phyloP scores from a whole-genome alignment of 2,113 vertebrate genomes.

The Oplegnathus fasciatus region DNA sequence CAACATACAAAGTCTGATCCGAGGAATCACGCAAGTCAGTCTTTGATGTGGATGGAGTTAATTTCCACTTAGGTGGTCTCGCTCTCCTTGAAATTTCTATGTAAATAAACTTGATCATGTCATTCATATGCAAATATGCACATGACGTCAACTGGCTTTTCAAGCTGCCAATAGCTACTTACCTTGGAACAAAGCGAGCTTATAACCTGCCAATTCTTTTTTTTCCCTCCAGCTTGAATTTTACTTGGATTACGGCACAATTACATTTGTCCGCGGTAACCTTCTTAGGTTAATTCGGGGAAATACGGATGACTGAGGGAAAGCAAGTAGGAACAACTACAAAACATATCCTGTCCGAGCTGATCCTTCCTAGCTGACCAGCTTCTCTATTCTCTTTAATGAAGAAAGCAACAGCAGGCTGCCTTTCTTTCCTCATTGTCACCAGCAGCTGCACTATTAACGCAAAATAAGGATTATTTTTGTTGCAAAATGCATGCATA shows the following conservation, averaged over 20 bases:
- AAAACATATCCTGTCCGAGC: neutral
- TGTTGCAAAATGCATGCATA: neutral
- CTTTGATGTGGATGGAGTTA: conserved; percentile 20
- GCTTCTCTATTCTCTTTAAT: neutral
- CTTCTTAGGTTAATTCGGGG: neutral
- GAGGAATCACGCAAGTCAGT: conserved; percentile 1
- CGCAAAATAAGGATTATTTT: neutral
- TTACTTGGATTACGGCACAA: neutral
- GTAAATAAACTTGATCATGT: conserved; percentile 57
- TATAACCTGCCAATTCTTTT: conserved; percentile 25
- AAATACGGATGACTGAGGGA: conserved; percentile 1
- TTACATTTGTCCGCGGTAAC: neutral
- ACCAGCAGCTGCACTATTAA: neutral
- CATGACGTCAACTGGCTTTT: conserved; percentile 52
- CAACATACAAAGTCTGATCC: neutral
- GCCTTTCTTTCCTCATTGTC: neutral
- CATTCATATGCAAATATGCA: conserved; percentile 65
- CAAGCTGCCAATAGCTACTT: conserved; percentile 47
- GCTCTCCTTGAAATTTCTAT: conserved; percentile 19
- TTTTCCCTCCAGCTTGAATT: neutral
- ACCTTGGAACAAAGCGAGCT: conserved; percentile 32
- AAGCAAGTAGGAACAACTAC: neutral
- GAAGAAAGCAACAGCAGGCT: neutral
- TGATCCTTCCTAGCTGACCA: neutral
- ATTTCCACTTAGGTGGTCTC: conserved; percentile 53